These are phyloP conservation scores for Parasteatoda lunata DNA, from an alignment of 2,888 invertebrate genomes.

Conservation along the genomic window DNA sequence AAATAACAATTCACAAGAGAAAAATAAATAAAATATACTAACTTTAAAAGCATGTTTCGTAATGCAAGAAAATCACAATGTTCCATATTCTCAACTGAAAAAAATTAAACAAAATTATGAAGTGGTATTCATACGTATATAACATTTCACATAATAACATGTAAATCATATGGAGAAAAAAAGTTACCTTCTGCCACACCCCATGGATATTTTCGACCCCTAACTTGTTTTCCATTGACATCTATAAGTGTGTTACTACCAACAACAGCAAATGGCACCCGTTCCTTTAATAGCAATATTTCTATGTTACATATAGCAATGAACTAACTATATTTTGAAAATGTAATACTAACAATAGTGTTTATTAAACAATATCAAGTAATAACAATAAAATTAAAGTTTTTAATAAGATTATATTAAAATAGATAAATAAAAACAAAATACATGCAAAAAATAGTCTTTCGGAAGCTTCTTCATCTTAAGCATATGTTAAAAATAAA, in stretches of 20 bases:
- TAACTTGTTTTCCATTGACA: slow-evolving; percentile 77
- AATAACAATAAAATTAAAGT: no score
- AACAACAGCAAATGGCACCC: slow-evolving; percentile 98
- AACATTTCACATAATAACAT: not conserved
- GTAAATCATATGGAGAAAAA: not conserved
- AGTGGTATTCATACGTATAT: not conserved
- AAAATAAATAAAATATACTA: slow-evolving; percentile 4
- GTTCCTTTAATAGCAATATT: slow-evolving; percentile 35
- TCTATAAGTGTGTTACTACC: slow-evolving; percentile 97
- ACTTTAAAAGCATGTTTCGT: slow-evolving; percentile 89
- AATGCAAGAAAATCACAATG: slow-evolving; percentile 99
- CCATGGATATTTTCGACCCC: slow-evolving; percentile 98
- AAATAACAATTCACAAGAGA: not conserved
- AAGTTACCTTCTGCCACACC: slow-evolving; percentile 91
- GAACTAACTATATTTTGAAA: no score
- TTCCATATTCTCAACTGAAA: slow-evolving; percentile 93
- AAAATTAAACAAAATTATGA: not conserved
- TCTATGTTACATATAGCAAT: no score
- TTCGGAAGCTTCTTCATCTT: not conserved
- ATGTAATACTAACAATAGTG: no score
- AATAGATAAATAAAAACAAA: not conserved
- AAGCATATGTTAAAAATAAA: not conserved
- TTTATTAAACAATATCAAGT: no score
- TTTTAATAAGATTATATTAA: not conserved
- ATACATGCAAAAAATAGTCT: not conserved